A percentile compares a stretch with the other conserved stretches of the same genome.
These are phyloP conservation scores for Neelides folsomi DNA, from an alignment of 2,888 invertebrate species.

Conservation along the genomic window DNA sequence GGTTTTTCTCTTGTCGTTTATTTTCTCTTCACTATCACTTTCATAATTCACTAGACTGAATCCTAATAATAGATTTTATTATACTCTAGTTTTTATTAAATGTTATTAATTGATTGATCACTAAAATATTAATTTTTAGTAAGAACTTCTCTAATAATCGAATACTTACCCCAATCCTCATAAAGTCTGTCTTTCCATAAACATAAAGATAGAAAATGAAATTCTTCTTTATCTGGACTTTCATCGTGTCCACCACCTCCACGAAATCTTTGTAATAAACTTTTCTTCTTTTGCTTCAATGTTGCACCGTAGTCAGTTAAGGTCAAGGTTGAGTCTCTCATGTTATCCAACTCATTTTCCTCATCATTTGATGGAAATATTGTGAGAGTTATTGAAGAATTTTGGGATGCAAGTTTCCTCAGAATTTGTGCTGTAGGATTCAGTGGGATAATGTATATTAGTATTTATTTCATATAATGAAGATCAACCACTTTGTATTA, in stretches of 20 bases:
- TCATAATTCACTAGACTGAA: constrained; percentile 26
- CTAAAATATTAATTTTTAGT: no score
- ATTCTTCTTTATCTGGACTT: constrained; percentile 1
- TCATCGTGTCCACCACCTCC: background rate
- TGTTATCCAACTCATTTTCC: constrained; percentile 8
- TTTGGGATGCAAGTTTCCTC: constrained; percentile 18
- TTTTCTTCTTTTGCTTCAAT: background rate
- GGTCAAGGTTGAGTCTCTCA: constrained; percentile 23
- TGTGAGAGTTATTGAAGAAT: constrained; percentile 22
- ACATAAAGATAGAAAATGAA: constrained; percentile 11
- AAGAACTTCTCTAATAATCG: no score
- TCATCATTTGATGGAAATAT: constrained; percentile 17
- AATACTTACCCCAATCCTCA: constrained; percentile 27
- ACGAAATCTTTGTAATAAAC: background rate
- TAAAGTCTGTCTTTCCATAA: constrained; percentile 31
- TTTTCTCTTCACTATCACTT: constrained; percentile 7
- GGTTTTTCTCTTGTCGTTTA: background rate
- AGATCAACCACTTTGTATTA: no score
- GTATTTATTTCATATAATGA: no score
- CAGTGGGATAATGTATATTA: no score
- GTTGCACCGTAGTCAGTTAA: constrained; percentile 9
- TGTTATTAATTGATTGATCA: no score
- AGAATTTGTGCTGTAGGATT: constrained; percentile 24
- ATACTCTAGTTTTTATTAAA: no score
- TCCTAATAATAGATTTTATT: no score